Percentiles rank a stretch among this genome's conserved stretches.
phyloP scores from a whole-genome alignment of 2,888 invertebrate genomes.

The Chirona hameri region DNA sequence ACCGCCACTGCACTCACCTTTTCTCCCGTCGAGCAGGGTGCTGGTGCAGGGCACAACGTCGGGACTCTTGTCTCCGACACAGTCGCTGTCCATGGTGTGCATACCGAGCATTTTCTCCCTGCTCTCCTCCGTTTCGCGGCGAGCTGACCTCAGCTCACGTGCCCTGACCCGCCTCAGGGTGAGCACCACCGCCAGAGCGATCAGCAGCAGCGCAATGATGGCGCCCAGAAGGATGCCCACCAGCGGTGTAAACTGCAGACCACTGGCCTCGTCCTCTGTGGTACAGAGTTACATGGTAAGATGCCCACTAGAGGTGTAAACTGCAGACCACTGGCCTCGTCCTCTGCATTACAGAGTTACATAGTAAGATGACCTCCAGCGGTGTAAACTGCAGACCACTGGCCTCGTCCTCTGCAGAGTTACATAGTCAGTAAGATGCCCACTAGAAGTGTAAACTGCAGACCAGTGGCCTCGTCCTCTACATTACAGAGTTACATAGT shows the following conservation, averaged over 20 bases:
- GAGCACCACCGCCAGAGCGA: not conserved
- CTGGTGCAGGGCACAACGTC: slow-evolving; percentile 23
- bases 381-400: too few relatives aligned
- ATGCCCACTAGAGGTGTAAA: too few relatives aligned
- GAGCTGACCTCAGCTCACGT: not conserved
- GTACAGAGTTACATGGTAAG: not conserved
- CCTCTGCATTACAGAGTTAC: too few relatives aligned
- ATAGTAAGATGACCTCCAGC: not conserved
- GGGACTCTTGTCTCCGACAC: slow-evolving; percentile 9
- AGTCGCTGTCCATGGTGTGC: not conserved
- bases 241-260: not conserved
- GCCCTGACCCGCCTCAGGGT: not conserved
- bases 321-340: too few relatives aligned
- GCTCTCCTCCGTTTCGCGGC: not conserved
- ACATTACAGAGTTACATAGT: too few relatives aligned
- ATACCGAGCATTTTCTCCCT: not conserved
- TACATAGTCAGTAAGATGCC: too few relatives aligned
- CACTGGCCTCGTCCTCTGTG: not conserved
- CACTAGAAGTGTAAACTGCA: too few relatives aligned
- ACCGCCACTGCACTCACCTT: not conserved
- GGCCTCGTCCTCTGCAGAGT: too few relatives aligned
- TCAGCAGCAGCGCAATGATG: not conserved
- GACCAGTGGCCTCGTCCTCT: too few relatives aligned
- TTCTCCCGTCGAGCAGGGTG: slow-evolving; percentile 1
- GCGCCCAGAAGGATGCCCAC: slow-evolving; percentile 11